A percentile compares a stretch with the other conserved stretches of the same genome.
These are phyloP conservation scores for Bucorvus abyssinicus DNA, from an alignment of 2,797 vertebrate species.

Conservation along the genomic window DNA sequence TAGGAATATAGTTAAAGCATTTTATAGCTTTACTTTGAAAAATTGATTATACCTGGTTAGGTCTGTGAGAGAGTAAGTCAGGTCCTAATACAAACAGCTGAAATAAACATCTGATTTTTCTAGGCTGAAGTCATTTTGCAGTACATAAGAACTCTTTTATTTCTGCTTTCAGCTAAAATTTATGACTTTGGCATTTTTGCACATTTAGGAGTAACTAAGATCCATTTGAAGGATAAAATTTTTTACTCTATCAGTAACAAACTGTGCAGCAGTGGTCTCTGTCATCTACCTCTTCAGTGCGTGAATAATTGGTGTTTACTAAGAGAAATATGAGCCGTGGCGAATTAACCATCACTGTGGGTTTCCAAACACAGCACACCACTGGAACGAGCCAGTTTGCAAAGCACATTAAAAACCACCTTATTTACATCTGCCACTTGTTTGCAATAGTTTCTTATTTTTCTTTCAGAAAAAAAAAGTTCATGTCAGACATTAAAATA, in stretches of 20 bases:
- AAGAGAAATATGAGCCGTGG: not conserved
- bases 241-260: not conserved
- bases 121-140: not conserved
- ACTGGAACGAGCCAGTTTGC: not conserved
- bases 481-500: not conserved
- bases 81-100: not conserved
- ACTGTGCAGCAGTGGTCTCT: not conserved
- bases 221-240: not conserved
- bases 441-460: not conserved
- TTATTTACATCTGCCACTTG: not conserved
- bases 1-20: not conserved
- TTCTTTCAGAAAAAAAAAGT: not conserved
- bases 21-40: not conserved
- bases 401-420: not conserved
- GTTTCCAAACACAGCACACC: not conserved
- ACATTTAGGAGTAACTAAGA: not conserved
- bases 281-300: not conserved
- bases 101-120: not conserved
- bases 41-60: not conserved
- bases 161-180: not conserved
- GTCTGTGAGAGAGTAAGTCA: not conserved
- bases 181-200: not conserved
- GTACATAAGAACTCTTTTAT: not conserved
- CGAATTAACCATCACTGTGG: not conserved
- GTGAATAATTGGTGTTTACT: not conserved